Base-by-base conservation (phyloP, 1,140 invertebrate genomes). In the Pectinophora gossypiella region DNA sequence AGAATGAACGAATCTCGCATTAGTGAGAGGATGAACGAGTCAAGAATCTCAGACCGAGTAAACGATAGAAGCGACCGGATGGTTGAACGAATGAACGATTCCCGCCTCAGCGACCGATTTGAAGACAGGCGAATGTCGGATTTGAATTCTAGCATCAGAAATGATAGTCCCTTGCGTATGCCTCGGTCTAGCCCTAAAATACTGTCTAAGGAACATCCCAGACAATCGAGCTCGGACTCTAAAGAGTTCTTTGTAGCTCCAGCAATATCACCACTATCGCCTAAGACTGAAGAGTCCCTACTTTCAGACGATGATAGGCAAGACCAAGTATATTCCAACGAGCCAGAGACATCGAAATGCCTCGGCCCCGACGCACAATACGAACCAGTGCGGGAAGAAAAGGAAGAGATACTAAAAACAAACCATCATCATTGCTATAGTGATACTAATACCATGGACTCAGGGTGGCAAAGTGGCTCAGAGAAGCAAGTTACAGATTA, bases 391-490 rank as follows among this genome's bases (percentile, higher is more conserved):
- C 60, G 76, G 15, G 85, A 85, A 0, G 62, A 61, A 1, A 83
- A 83, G 40, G 74, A 76, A 13, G 83, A 84, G 0, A 69, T 76
- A 15, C 51, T 83, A 13, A 80, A 83, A 19, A 61, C 71, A 0
- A 85, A 83, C 22, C 84, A 85, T 20, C 79, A 83, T 38, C 79
- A 87, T 47, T 88, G 86, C 35, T 88, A 83, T 45, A 89, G 87
- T 53, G 87, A 89, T 46, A 89, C 85, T 4, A 89, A 89, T 50
- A 89, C 87, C 3, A 89, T 89, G 87, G 87, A 89, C 50, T 88
- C 86, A 0, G 87, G 87, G 0, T 89, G 87, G 85, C 87, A 89
- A 55, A 87, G 85, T 27, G 87, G 87, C 0, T 87, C 85, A 0
- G 87, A 89, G 51, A 88, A 83, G 63, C 87, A 89, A 47, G 80